These are phyloP conservation scores for Numida meleagris DNA, from an alignment of 2,113 vertebrate genomes.

Conservation along the genomic window DNA sequence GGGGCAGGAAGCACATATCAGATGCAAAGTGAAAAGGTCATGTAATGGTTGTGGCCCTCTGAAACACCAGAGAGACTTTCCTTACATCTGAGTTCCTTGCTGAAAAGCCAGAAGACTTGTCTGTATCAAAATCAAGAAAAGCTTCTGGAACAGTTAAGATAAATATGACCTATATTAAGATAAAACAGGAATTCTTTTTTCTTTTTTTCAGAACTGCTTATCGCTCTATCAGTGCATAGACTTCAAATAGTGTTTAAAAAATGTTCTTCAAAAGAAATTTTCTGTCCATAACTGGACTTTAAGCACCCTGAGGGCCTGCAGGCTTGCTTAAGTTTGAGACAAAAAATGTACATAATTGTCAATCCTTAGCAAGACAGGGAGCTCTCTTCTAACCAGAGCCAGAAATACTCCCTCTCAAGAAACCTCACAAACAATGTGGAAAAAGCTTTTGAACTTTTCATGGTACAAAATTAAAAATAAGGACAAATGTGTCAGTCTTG, in stretches of 20 bases:
- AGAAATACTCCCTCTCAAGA: constrained; percentile 59
- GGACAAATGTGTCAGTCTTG: constrained; percentile 21
- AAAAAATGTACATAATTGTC: constrained; percentile 32
- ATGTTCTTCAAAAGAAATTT: neutral
- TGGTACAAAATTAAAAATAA: constrained; percentile 55
- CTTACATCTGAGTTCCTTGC: neutral
- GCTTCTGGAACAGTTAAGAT: neutral
- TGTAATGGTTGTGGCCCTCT: neutral
- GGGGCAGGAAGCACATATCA: constrained; percentile 47
- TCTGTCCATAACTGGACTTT: neutral
- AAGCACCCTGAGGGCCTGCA: neutral
- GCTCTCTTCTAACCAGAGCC: constrained; percentile 39
- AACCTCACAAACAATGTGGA: constrained; percentile 44
- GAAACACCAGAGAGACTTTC: neutral
- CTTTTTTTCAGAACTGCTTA: neutral
- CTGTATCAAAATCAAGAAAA: neutral
- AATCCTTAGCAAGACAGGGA: constrained; percentile 47
- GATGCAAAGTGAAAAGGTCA: constrained; percentile 59
- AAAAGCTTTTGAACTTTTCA: constrained; percentile 56
- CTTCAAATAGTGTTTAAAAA: neutral
- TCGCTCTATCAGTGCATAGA: neutral
- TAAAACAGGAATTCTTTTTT: neutral
- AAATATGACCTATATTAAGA: neutral
- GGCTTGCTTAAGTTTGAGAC: constrained; percentile 24
- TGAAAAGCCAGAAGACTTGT: neutral